These are phyloP conservation scores for Catalaphyllia jardinei DNA, from an alignment of 64 coral and sea anemone species.

Conservation along the genomic window DNA sequence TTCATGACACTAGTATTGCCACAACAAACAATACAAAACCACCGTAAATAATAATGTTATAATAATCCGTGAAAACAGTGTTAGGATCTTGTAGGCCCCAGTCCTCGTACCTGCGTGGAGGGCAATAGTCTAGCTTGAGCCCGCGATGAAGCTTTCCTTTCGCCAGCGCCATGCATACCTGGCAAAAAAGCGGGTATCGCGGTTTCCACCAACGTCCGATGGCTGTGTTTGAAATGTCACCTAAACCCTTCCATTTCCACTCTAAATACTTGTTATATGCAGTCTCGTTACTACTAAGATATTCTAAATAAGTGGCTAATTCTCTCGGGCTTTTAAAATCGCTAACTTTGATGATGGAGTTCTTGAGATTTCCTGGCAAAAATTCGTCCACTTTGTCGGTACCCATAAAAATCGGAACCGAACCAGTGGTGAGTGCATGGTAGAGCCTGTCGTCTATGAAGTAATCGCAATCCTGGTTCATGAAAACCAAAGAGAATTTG, in stretches of 20 bases:
- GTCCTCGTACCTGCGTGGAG: constrained; percentile 72
- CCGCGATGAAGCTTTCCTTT: constrained; percentile 83
- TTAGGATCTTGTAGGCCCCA: constrained; percentile 78
- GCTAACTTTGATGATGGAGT: constrained; percentile 86
- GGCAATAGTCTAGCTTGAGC: constrained; percentile 81
- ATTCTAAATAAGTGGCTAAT: constrained; percentile 70
- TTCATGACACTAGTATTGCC: constrained; percentile 42
- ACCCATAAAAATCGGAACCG: constrained; percentile 90
- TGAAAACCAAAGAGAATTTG: constrained; percentile 96
- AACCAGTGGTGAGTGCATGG: constrained; percentile 83
- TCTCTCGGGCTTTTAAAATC: constrained; percentile 94
- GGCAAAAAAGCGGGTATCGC: constrained; percentile 83
- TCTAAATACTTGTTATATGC: constrained; percentile 92
- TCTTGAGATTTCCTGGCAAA: constrained; percentile 89
- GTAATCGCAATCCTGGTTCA: constrained; percentile 98
- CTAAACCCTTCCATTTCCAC: constrained; percentile 89
- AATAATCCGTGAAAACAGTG: constrained; percentile 15
- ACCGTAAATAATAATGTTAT: constrained; percentile 50
- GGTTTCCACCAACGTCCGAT: constrained; percentile 93
- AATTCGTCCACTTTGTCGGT: constrained; percentile 96
- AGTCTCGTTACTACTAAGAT: constrained; percentile 78
- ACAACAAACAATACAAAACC: constrained; percentile 63
- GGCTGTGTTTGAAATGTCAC: constrained; percentile 71
- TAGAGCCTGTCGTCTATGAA: constrained; percentile 94
- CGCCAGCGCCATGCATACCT: constrained; percentile 91